These are phyloP conservation scores for Catharus ustulatus DNA, from an alignment of 2,797 vertebrate species.

Conservation along the genomic window DNA sequence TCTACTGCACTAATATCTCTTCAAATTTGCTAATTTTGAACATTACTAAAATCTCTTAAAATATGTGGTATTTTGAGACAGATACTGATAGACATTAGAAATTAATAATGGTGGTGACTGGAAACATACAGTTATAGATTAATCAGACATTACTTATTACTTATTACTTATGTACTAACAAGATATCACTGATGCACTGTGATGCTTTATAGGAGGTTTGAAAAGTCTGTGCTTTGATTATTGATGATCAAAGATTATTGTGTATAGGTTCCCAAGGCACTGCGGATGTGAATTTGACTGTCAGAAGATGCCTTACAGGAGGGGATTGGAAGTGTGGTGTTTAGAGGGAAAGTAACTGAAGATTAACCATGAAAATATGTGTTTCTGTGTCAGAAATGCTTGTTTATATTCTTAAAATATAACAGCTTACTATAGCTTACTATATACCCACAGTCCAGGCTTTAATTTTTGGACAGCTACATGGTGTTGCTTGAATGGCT, in stretches of 20 bases:
- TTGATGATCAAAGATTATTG: neutral
- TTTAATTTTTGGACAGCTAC: constrained; percentile 8
- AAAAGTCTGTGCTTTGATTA: neutral
- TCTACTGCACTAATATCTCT: neutral
- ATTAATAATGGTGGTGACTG: neutral
- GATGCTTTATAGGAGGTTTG: neutral
- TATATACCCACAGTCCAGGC: neutral
- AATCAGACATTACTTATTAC: too few relatives aligned
- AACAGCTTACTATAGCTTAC: neutral
- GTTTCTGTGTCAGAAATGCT: neutral
- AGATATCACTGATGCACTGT: too few relatives aligned
- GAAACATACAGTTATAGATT: fast-evolving
- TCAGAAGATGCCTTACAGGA: neutral
- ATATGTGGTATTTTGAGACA: neutral
- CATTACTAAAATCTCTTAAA: neutral
- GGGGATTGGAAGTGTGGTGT: fast-evolving
- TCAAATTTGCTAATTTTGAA: neutral
- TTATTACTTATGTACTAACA: neutral
- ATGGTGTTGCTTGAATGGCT: constrained; percentile 7
- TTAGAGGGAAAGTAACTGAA: neutral
- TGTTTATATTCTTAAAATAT: neutral
- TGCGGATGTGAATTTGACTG: neutral
- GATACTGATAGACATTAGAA: neutral
- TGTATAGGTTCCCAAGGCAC: neutral
- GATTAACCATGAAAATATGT: fast-evolving